These are phyloP conservation scores for Mastigias papua DNA, from an alignment of 30 jellyfish, hydroid and myxozoan species.

Conservation along the genomic window DNA sequence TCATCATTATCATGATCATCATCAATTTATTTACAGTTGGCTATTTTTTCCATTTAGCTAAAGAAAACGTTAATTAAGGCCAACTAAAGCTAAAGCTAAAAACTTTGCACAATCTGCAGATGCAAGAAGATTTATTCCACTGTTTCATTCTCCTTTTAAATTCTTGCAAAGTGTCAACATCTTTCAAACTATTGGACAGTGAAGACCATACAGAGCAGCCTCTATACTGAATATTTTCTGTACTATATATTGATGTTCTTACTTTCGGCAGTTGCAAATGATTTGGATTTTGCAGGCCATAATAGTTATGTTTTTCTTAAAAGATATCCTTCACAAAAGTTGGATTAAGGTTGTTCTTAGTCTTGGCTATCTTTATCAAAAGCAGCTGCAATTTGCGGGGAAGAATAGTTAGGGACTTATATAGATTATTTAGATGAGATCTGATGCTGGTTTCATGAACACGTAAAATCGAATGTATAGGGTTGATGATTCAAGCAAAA, in stretches of 20 bases:
- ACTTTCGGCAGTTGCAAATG: background rate
- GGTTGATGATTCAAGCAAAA: too few relatives aligned
- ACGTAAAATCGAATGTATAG: too few relatives aligned
- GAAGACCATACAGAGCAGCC: background rate
- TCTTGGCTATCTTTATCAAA: too few relatives aligned
- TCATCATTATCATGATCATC: background rate
- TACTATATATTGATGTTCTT: background rate
- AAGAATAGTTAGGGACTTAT: too few relatives aligned
- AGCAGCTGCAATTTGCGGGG: too few relatives aligned
- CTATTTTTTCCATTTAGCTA: background rate
- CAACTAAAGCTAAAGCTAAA: background rate
- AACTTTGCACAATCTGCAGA: background rate
- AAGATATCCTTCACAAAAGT: background rate
- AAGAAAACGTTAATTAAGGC: background rate
- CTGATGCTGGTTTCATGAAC: too few relatives aligned
- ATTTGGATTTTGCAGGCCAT: background rate
- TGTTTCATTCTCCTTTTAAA: background rate
- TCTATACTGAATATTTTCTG: background rate
- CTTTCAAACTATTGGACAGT: background rate
- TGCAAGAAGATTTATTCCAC: background rate
- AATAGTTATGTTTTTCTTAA: too few relatives aligned
- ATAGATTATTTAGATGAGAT: too few relatives aligned
- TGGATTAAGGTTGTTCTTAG: background rate
- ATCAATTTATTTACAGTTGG: background rate
- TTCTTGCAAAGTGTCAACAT: background rate